phyloP scores from a whole-genome alignment of 2,113 vertebrate species.

The Mormyrus iriodes region DNA sequence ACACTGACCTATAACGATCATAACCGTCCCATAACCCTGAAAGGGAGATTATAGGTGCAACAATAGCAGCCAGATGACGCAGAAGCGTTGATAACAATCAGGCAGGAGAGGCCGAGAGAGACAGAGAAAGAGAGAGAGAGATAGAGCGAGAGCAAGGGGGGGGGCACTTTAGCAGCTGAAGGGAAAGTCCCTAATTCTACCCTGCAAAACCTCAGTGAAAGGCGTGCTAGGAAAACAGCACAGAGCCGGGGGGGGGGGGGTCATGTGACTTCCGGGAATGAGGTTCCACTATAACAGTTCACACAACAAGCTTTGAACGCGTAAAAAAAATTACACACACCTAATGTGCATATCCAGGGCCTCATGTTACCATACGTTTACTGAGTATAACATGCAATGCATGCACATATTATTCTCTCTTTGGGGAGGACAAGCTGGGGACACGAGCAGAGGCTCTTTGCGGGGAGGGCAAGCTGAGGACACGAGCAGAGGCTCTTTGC shows the following conservation, averaged over 20 bases:
- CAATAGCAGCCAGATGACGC: background rate
- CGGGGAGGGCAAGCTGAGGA: too few relatives aligned
- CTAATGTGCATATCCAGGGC: background rate
- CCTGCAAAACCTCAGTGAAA: constrained; percentile 55
- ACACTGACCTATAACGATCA: background rate
- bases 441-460: too few relatives aligned
- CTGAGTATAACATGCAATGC: background rate
- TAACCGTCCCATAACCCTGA: background rate
- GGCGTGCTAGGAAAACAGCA: constrained; percentile 65
- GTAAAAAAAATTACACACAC: constrained; percentile 8
- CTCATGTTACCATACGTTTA: background rate
- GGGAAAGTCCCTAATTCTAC: constrained; percentile 67
- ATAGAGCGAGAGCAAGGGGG: constrained; percentile 32
- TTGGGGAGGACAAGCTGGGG: background rate
- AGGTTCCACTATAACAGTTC: constrained; percentile 45
- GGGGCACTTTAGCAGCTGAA: constrained; percentile 32
- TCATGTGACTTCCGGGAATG: constrained; percentile 72
- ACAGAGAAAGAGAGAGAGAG: constrained; percentile 26
- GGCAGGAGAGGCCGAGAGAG: constrained; percentile 18
- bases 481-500: too few relatives aligned
- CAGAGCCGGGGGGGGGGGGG: constrained; percentile 33
- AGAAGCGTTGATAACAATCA: background rate
- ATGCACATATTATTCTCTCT: background rate
- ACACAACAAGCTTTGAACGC: constrained; percentile 24
- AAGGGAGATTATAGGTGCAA: background rate